Evolutionary conservation across 2,888 invertebrate species (phyloP), one percentile per base, ranked within the genome.

Genomic region (Calliopum simillimum): DNA sequence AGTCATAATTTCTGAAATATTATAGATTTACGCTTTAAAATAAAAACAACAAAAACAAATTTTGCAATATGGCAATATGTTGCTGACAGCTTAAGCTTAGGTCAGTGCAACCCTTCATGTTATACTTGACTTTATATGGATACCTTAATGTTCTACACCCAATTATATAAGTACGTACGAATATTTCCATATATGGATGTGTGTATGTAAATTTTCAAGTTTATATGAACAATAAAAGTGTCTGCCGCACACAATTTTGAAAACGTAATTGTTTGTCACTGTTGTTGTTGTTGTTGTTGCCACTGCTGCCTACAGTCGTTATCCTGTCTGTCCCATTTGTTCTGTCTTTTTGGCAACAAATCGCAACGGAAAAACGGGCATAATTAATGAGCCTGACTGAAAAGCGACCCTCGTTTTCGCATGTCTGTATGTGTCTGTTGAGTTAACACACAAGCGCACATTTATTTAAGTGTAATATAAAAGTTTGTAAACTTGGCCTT

Each of bases 211-310:
- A 72, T 71, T 68, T 73, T 72, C 70, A 71, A 74, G 72, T 72
- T 75, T 76, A 79, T 78, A 76, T 73, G 71, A 74, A 77, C 77
- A 75, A 76, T 76, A 76, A 76, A 76, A 74, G 70, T 73, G 75
- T 74, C 75, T 76, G 68, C 71, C 70, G 14, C 63, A 65, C 65
- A 70, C 70, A 70, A 59, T 25, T 67, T 67, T 59, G 58, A 67
- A 49, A 67, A 58, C 59, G 49, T 56, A 67, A 59, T 67, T 64
- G 64, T 64, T 53, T 49, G 49, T 47, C 41, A 13, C 33, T 6
- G 33, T 33, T 33, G 33, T 33, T 33, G 33, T 33, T 33, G 33
- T 8, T 33, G 33, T 33, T 33, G 3, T 6, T 33, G 33, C 33
- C 8, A 8, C 33, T 33, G n/a, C n/a, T n/a, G n/a, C n/a, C n/a